These are phyloP conservation scores for Sarcophaga caerulescens DNA, from an alignment of 2,888 invertebrate species.

Conservation along the genomic window DNA sequence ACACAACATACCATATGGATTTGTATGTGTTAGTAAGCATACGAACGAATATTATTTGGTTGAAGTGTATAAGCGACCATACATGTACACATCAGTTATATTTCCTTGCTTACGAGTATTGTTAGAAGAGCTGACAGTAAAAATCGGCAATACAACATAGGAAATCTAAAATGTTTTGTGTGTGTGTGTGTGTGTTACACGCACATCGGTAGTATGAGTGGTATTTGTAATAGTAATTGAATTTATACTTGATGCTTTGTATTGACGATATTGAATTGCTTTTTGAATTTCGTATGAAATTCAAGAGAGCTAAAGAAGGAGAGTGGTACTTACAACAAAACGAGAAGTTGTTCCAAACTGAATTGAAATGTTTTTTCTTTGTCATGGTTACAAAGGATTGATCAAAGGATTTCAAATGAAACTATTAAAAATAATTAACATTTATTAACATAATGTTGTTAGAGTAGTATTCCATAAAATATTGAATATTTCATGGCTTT, in stretches of 20 bases:
- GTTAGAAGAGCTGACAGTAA: neutral
- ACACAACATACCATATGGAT: too few species aligned
- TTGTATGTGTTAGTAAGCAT: too few species aligned
- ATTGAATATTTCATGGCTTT: too few species aligned
- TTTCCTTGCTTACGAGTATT: too few species aligned
- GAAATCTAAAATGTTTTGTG: neutral
- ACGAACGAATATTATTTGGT: too few species aligned
- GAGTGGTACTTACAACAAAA: neutral
- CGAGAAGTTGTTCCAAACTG: neutral
- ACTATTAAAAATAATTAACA: neutral
- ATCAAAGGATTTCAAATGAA: neutral
- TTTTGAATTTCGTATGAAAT: slow-evolving; percentile 21
- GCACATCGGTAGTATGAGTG: neutral
- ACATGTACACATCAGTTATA: too few species aligned
- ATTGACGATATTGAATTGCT: slow-evolving; percentile 27
- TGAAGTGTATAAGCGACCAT: too few species aligned
- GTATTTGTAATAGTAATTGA: slow-evolving; percentile 60
- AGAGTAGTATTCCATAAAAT: too few species aligned
- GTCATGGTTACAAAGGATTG: neutral
- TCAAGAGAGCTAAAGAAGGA: neutral
- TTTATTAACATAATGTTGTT: neutral
- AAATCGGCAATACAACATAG: neutral
- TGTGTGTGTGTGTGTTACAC: neutral
- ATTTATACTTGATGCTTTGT: slow-evolving; percentile 55
- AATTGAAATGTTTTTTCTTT: neutral